A percentile compares a stretch with the other conserved stretches of the same genome.
phyloP scores from a whole-genome alignment of 2,888 invertebrate species.

The Drosophila anomalata region DNA sequence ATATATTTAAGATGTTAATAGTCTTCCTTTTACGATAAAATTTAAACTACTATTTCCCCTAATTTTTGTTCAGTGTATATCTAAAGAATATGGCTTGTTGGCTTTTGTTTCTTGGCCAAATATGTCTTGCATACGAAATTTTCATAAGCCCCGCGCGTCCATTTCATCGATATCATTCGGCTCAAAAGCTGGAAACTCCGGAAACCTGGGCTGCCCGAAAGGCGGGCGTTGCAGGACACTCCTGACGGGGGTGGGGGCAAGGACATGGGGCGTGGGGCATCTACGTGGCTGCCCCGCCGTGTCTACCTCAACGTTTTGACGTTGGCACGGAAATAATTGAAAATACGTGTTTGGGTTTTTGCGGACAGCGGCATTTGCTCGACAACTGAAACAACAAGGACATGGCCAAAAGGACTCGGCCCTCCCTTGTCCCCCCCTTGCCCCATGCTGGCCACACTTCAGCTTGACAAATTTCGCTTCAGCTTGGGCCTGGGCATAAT shows the following conservation, averaged over 20 bases:
- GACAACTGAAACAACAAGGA: slow-evolving; percentile 48
- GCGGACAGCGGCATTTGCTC: slow-evolving; percentile 70
- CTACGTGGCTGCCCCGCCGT: slow-evolving; percentile 40
- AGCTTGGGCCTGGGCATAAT: slow-evolving; percentile 56
- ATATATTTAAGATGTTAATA: too few species aligned
- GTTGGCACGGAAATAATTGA: slow-evolving; percentile 80
- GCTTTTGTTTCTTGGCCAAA: slow-evolving; percentile 68
- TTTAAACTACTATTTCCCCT: background rate
- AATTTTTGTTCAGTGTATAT: background rate
- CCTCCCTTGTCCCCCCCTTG: background rate
- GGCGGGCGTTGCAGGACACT: slow-evolving; percentile 1
- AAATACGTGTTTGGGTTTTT: slow-evolving; percentile 80
- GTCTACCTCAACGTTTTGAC: slow-evolving; percentile 64
- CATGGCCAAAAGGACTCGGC: slow-evolving; percentile 20
- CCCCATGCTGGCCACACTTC: slow-evolving; percentile 26
- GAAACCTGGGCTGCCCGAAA: background rate
- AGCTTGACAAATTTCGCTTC: slow-evolving; percentile 65
- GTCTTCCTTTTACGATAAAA: background rate
- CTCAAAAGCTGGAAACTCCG: slow-evolving; percentile 13
- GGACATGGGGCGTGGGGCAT: background rate
- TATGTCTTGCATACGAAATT: slow-evolving; percentile 76
- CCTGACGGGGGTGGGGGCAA: background rate
- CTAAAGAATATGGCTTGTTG: slow-evolving; percentile 58
- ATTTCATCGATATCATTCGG: slow-evolving; percentile 67
- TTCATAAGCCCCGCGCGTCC: slow-evolving; percentile 44